phyloP scores from a whole-genome alignment of 2,888 invertebrate species.

The Himalopsyche tibetana region DNA sequence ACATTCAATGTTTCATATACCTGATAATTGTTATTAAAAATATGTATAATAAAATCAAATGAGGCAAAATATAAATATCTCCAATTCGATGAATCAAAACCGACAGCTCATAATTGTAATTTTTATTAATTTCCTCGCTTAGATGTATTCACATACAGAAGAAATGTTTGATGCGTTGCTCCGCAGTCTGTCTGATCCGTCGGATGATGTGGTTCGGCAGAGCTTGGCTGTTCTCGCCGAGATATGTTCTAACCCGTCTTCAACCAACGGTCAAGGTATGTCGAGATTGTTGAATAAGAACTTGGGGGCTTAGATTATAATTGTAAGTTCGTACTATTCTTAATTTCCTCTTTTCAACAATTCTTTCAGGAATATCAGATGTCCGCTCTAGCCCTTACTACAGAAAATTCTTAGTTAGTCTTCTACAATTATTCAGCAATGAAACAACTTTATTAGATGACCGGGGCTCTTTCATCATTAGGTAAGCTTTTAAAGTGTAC shows the following conservation, averaged over 20 bases:
- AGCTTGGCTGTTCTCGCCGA: constrained; percentile 94
- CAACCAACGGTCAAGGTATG: constrained; percentile 59
- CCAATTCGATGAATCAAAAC: no score
- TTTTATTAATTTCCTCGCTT: constrained; percentile 63
- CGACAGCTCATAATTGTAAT: neutral
- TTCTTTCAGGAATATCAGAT: constrained; percentile 68
- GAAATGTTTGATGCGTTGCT: constrained; percentile 87
- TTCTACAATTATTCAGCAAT: constrained; percentile 89
- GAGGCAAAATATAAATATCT: no score
- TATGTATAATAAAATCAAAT: neutral
- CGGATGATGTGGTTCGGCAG: constrained; percentile 97
- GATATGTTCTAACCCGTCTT: constrained; percentile 75
- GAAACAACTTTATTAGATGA: constrained; percentile 92
- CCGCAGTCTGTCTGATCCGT: constrained; percentile 90
- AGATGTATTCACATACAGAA: constrained; percentile 86
- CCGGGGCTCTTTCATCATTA: constrained; percentile 95
- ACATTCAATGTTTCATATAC: no score
- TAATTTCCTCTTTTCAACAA: neutral
- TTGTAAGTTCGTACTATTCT: neutral
- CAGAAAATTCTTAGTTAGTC: constrained; percentile 90
- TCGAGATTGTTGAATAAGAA: neutral
- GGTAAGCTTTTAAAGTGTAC: constrained; percentile 85
- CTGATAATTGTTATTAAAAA: no score
- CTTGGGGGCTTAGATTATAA: neutral
- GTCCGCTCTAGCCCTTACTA: constrained; percentile 80